These are phyloP conservation scores for Pollenia griseotomentosa DNA, from an alignment of 2,888 invertebrate species.

Conservation along the genomic window DNA sequence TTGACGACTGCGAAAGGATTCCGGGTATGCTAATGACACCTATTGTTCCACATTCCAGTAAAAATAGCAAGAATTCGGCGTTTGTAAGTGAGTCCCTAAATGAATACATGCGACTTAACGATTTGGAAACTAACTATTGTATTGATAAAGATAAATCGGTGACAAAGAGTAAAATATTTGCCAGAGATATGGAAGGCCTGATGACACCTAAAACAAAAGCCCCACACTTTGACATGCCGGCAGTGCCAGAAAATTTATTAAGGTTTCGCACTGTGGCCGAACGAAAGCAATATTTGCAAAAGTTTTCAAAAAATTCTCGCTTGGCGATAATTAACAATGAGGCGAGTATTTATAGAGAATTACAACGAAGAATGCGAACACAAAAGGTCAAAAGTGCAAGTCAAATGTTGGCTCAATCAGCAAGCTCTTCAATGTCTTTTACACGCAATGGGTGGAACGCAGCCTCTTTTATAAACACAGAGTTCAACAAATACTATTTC, in stretches of 20 bases:
- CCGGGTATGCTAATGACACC: constrained; percentile 83
- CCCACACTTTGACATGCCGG: constrained; percentile 82
- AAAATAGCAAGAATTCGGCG: constrained; percentile 80
- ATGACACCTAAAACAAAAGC: constrained; percentile 80
- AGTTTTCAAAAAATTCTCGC: constrained; percentile 80
- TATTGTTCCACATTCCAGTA: constrained; percentile 78
- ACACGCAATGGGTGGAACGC: constrained; percentile 83
- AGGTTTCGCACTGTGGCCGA: constrained; percentile 86
- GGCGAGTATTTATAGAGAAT: constrained; percentile 81
- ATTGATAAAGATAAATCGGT: constrained; percentile 66
- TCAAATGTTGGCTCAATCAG: constrained; percentile 78
- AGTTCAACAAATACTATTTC: constrained; percentile 82
- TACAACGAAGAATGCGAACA: constrained; percentile 81
- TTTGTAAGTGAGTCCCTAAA: constrained; percentile 85
- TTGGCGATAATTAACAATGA: constrained; percentile 84
- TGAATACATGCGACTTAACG: constrained; percentile 84
- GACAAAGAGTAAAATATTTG: constrained; percentile 47
- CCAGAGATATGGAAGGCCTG: constrained; percentile 80
- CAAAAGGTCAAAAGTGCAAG: constrained; percentile 79
- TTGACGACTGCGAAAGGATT: constrained; percentile 80
- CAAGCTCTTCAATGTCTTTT: constrained; percentile 80
- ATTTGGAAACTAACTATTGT: constrained; percentile 81
- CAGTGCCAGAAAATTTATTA: constrained; percentile 80
- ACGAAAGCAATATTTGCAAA: constrained; percentile 84
- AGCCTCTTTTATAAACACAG: constrained; percentile 82